phyloP scores from a whole-genome alignment of 2,113 vertebrate species.

The Hypocryptadius cinnamomeus region DNA sequence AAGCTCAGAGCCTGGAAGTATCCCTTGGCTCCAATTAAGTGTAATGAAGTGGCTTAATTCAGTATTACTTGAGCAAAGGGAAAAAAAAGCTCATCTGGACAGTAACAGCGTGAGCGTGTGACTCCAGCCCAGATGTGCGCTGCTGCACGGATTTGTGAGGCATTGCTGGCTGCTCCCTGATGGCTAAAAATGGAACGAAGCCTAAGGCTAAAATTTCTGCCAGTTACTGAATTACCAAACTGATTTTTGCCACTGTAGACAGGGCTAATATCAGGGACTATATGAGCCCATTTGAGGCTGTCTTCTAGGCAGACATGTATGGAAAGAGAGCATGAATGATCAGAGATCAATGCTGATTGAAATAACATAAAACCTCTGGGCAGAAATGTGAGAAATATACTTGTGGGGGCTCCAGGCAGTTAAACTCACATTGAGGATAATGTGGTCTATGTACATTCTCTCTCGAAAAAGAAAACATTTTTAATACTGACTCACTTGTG shows the following conservation, averaged over 20 bases:
- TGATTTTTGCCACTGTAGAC: neutral
- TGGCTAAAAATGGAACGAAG: neutral
- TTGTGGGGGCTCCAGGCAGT: neutral
- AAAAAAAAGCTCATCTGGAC: neutral
- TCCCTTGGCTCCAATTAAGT: slow-evolving; percentile 26
- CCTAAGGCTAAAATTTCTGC: neutral
- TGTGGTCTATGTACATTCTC: neutral
- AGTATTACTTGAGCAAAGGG: slow-evolving; percentile 13
- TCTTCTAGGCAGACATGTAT: neutral
- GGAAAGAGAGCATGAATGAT: neutral
- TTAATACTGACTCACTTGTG: slow-evolving; percentile 34
- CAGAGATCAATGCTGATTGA: neutral
- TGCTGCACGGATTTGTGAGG: neutral
- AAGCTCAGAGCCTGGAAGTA: neutral
- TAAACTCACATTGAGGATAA: neutral
- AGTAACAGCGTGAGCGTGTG: neutral
- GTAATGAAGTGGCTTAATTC: slow-evolving; percentile 50
- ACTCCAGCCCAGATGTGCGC: slow-evolving; percentile 7
- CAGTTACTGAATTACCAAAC: neutral
- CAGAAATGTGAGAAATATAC: neutral
- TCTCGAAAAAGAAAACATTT: slow-evolving; percentile 27
- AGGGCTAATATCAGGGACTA: neutral
- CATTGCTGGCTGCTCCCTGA: neutral
- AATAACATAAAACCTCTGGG: neutral
- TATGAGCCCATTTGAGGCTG: neutral